phyloP scores from a whole-genome alignment of 2,888 invertebrate genomes.

The Cryptosula pallasiana region DNA sequence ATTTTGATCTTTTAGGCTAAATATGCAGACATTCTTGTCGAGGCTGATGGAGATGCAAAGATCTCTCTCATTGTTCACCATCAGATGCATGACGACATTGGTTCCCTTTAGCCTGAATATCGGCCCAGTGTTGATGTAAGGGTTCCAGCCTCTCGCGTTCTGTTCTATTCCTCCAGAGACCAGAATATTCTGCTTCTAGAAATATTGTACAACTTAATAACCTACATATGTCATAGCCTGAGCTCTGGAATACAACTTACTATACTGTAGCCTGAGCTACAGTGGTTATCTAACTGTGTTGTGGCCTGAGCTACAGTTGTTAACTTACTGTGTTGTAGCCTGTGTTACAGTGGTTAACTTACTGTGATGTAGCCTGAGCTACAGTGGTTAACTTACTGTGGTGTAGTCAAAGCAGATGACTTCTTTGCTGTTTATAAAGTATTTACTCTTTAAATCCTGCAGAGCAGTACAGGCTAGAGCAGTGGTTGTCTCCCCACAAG shows the following conservation, averaged over 20 bases:
- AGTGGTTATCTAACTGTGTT: too few relatives aligned
- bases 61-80: constrained; percentile 25
- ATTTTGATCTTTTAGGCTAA: constrained; percentile 20
- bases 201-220: too few relatives aligned
- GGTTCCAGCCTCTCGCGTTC: constrained; percentile 71
- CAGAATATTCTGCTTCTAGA: constrained; percentile 39
- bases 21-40: constrained; percentile 22
- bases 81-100: constrained; percentile 17
- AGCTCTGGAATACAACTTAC: too few relatives aligned
- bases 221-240: too few relatives aligned
- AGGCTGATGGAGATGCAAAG: constrained; percentile 20
- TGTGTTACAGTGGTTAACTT: too few relatives aligned
- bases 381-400: neutral
- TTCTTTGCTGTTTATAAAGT: constrained; percentile 60
- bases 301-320: too few relatives aligned
- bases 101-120: constrained; percentile 57
- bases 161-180: constrained; percentile 69
- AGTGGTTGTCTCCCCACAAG: constrained; percentile 60
- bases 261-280: too few relatives aligned
- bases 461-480: constrained; percentile 64
- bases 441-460: constrained; percentile 55
- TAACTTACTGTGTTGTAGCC: too few relatives aligned
- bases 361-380: too few relatives aligned
- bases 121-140: constrained; percentile 67
- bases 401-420: constrained; percentile 50